Base-by-base conservation (phyloP, 1,140 invertebrate species). In the Trachelipus rathkii region DNA sequence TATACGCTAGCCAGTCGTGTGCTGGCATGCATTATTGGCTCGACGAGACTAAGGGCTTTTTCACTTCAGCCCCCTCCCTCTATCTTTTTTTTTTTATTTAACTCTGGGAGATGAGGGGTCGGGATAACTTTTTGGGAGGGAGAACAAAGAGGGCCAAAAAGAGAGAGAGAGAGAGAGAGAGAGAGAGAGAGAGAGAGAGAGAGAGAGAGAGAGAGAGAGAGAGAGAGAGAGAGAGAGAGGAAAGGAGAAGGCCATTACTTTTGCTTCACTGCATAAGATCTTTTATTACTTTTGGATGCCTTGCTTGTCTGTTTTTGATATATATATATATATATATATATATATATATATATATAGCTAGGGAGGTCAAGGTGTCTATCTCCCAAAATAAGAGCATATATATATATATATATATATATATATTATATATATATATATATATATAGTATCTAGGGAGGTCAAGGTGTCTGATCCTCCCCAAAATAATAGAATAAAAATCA, bases 11-110 rank as follows among this genome's bases (percentile, higher is more conserved):
- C 43, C 72, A 60, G 50, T 73, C 72, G 72, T 73, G 72, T 45
- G 45, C 43, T 45, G 72, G 72, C 72, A 73, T 73, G 72, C 72
- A 73, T 73, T 73, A 73, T 73, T 73, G 72, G 72, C 43, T 45
- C n/a, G 72, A 10, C 44, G 23, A 24, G 23, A 24, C 69, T 60
- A 60, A 60, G 50, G 50, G 50, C 68, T 70, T 10, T 70, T 10
- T 70, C 68, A 15, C 21, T 21, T 15, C 53, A 70, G 19, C 10
- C 68, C 23, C 68, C 68, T 24, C 68, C 23, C 33, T 24, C 23
- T 43, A 66, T 21, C 53, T 66, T n/a, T 66, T n/a, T 66, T 21
- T 66, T 21, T 66, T 21, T n/a, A n/a, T 66, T 33, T 33, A 33
- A 33, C 33, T 33, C 23, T 43, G n/a, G 9, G 33, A 15, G 13